phyloP scores from a whole-genome alignment of 2,113 vertebrate species.

The Salvelinus namaycush region DNA sequence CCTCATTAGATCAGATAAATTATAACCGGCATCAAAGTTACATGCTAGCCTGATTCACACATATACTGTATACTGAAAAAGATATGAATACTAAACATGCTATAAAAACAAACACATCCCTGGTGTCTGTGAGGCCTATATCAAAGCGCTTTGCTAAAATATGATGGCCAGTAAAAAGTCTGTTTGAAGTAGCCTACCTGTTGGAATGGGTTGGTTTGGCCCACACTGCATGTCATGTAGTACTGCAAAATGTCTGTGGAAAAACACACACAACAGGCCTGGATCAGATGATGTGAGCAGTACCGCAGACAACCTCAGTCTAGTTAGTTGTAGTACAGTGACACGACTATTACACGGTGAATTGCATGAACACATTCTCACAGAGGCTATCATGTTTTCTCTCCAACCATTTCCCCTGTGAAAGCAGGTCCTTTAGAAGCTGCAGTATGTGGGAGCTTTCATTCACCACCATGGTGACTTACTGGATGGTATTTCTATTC shows the following conservation, averaged over 20 bases:
- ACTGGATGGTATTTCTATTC: not conserved
- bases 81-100: no score
- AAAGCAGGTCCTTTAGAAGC: not conserved
- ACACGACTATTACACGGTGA: no score
- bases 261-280: not conserved
- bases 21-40: no score
- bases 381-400: no score
- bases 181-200: constrained; percentile 80
- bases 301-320: not conserved
- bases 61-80: no score
- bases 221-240: constrained; percentile 85
- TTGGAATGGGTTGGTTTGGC: constrained; percentile 90
- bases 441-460: not conserved
- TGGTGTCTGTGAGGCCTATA: no score
- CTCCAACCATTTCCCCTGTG: not conserved
- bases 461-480: not conserved
- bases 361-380: no score
- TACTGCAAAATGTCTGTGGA: constrained; percentile 86
- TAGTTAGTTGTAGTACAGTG: no score
- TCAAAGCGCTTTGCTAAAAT: no score
- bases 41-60: no score
- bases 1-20: not conserved
- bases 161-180: not conserved
- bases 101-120: no score
- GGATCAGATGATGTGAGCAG: constrained; percentile 4